Conservation (phyloP, 2,797 vertebrate species). For the Florisuga fusca region DNA sequence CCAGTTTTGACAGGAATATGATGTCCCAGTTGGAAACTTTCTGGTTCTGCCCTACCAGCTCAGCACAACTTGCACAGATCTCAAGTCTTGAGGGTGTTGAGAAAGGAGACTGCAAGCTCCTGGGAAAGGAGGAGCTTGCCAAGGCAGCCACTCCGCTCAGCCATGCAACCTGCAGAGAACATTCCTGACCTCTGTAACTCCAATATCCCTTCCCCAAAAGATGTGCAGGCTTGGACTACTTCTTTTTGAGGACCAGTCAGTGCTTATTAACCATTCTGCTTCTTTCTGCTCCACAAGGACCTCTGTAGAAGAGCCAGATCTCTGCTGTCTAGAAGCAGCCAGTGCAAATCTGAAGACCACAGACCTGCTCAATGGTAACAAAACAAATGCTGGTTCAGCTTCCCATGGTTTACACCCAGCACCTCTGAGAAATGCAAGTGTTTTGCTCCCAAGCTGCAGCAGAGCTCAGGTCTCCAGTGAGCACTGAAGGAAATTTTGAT, state of each 20-base stretch:
- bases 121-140: background rate
- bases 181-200: background rate
- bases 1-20: background rate
- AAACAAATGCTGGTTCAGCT: background rate
- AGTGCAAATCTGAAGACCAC: background rate
- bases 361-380: background rate
- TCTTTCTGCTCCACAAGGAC: background rate
- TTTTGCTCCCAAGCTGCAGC: background rate
- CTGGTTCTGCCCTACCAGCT: background rate
- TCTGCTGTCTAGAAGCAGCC: slow-evolving; percentile 24
- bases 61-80: background rate
- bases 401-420: background rate
- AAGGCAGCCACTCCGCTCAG: background rate
- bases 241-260: background rate
- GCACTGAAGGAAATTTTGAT: background rate
- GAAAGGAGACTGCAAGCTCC: background rate
- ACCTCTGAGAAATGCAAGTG: background rate
- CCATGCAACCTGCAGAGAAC: background rate
- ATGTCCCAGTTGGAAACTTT: background rate
- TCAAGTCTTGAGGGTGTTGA: background rate
- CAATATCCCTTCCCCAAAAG: background rate
- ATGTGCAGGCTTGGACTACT: background rate
- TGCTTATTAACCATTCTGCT: slow-evolving; percentile 18
- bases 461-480: background rate
- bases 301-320: background rate